phyloP scores from a whole-genome alignment of 2,113 vertebrate species.

The Sinocyclocheilus grahami region DNA sequence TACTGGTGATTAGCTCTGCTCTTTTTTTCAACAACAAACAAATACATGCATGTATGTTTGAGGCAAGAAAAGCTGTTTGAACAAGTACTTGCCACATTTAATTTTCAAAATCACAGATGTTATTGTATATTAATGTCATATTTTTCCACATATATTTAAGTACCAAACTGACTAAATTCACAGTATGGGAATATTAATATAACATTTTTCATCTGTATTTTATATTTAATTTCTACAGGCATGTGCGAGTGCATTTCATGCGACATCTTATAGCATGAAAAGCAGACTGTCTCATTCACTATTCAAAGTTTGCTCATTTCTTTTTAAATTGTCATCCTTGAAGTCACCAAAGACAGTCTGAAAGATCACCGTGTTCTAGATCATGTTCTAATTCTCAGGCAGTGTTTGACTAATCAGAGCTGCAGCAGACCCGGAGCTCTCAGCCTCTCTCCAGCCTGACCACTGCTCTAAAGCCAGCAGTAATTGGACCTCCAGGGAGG shows the following conservation, averaged over 20 bases:
- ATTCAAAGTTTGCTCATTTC: neutral
- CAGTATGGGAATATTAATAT: neutral
- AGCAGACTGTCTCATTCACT: neutral
- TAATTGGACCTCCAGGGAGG: constrained; percentile 71
- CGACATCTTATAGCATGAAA: neutral
- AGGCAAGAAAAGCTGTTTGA: neutral
- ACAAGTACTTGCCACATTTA: neutral
- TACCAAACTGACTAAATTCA: neutral
- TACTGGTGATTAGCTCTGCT: neutral
- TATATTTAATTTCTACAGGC: neutral
- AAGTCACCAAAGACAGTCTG: neutral
- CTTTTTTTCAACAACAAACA: neutral
- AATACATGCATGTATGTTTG: neutral
- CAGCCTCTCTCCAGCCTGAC: constrained; percentile 57
- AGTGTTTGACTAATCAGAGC: constrained; percentile 30
- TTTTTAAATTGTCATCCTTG: constrained; percentile 3
- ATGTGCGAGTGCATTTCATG: neutral
- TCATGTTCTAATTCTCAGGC: constrained; percentile 21
- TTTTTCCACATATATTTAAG: neutral
- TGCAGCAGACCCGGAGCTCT: constrained; percentile 11
- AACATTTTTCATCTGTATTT: neutral
- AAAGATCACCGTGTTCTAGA: constrained; percentile 10
- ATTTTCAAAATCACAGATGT: neutral
- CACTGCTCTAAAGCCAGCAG: constrained; percentile 65
- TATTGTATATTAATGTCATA: no score